These are phyloP conservation scores for Palloptera scutellata DNA, from an alignment of 2,888 invertebrate genomes.

Conservation along the genomic window DNA sequence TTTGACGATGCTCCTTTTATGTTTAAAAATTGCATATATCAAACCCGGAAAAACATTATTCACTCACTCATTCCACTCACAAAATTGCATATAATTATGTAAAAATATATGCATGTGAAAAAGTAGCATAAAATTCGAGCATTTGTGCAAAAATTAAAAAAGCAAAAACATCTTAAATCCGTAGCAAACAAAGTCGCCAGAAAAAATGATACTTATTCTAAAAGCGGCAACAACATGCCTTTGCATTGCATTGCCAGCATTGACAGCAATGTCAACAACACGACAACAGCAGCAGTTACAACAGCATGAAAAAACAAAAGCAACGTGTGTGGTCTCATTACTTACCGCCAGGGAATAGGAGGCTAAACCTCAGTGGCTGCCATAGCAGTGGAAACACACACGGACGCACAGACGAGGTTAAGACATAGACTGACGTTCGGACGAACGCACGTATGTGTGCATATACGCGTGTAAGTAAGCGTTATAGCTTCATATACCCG, in stretches of 20 bases:
- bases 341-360: conserved; percentile 41
- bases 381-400: neutral
- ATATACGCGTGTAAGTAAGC: no score
- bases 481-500: no score
- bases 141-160: neutral
- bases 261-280: conserved; percentile 26
- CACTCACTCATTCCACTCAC: no score
- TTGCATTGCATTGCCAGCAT: conserved; percentile 17
- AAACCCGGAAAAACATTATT: no score
- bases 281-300: conserved; percentile 30
- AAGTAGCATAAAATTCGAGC: neutral
- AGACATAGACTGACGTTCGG: neutral
- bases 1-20: no score
- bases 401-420: neutral
- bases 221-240: conserved; percentile 13
- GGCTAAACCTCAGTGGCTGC: conserved; percentile 19
- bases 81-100: no score
- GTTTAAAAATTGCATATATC: no score
- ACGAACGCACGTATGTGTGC: neutral
- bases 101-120: neutral
- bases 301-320: conserved; percentile 36
- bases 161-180: no score
- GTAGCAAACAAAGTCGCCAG: conserved; percentile 32
- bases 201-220: conserved; percentile 11
- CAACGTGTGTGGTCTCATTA: conserved; percentile 45